Evolutionary conservation across 2,797 vertebrate species (phyloP), one percentile per base, ranked within the genome.

Genomic region (Muscicapa comitata): DNA sequence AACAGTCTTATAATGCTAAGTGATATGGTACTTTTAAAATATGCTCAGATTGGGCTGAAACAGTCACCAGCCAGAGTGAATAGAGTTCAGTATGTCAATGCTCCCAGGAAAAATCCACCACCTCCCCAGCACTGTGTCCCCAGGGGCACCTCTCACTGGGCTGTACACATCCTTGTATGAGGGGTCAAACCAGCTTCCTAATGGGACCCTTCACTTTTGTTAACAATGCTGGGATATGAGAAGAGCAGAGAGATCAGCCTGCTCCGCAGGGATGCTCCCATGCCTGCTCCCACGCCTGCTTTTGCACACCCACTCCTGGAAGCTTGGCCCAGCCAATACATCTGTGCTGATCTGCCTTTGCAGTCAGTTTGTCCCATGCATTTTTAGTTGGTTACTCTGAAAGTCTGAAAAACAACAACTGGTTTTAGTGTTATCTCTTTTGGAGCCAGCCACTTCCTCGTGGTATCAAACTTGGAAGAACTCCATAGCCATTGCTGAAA

Each of bases 401-500:
- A 73, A 76, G 13, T 62, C 76, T 78, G 66, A 70, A 84, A 91
- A 96, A 81, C 20, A 66, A 24, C 1, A 3, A 31, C 4, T 71
- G 10, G 5, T 85, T 38, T 74, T 29, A 42, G 4, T 50, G 21
- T 74, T 90, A 63, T 83, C 78, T 51, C 19, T 33, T 80, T 73
- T 80, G 94, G 74, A 95, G 78, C 42, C 6, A 10, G 31, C 5
- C 0, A 2, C 57, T 91, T 85, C 84, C 81, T 83, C 65, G 45
- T 83, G 51, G 58, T 81, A 50, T 91, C 76, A 68, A 57, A 75
- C 68, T 62, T 93, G 70, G 73, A 95, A 80, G 66, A 88, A 68
- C 21, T 85, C 48, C 70, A 33, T 54, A 61, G 42, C 26, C 17
- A 10, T 48, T 71, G 61, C 68, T 75, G 73, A 88, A 90, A 88